phyloP scores from a whole-genome alignment of 1,140 invertebrate species.

The Leptinotarsa lineolata region DNA sequence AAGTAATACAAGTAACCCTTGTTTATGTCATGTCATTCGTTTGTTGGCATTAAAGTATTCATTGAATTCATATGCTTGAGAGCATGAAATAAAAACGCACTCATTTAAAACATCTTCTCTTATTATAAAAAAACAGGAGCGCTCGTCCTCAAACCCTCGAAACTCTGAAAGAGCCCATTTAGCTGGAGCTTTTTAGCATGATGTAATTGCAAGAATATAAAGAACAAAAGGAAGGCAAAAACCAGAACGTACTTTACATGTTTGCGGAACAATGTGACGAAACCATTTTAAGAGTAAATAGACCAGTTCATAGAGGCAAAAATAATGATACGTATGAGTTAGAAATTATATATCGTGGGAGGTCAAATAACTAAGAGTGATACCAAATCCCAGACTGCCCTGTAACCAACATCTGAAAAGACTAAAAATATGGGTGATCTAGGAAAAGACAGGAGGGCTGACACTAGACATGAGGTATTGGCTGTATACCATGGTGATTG shows the following conservation, averaged over 20 bases:
- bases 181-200: slow-evolving; percentile 23
- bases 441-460: no score
- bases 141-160: not conserved
- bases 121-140: slow-evolving; percentile 25
- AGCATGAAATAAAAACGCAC: not conserved
- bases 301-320: not conserved
- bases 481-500: no score
- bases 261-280: slow-evolving; percentile 28
- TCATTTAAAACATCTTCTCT: slow-evolving; percentile 10
- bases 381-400: no score
- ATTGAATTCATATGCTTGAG: not conserved
- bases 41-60: not conserved
- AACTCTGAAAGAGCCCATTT: slow-evolving; percentile 13
- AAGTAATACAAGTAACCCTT: no score
- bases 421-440: no score
- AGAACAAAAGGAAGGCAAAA: slow-evolving; percentile 26
- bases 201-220: slow-evolving; percentile 26
- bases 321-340: slow-evolving; percentile 2
- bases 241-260: slow-evolving; percentile 27
- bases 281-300: slow-evolving; percentile 22
- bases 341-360: not conserved
- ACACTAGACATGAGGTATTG: no score
- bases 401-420: no score
- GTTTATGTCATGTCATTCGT: no score
- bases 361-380: no score